Base-by-base conservation (phyloP, 53 echinoderm and acorn worm species). In the Echinometra lucunter region DNA sequence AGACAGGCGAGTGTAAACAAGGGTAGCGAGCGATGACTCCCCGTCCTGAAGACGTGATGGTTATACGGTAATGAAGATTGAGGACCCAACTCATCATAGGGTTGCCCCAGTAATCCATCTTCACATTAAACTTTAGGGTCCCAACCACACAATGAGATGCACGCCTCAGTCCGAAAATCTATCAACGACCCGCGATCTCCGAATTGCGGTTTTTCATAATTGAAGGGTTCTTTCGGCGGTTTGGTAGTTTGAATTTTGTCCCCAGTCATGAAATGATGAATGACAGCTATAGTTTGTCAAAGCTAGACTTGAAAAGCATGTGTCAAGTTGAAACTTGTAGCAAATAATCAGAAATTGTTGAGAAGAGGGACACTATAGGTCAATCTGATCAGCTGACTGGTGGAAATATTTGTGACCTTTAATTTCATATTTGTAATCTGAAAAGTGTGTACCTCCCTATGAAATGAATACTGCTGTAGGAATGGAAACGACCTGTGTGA, bases 21-120 rank as follows among this genome's bases (percentile, higher is more conserved):
- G 81, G 81, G 81, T 40, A 81, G 40, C 8, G 81, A 44, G 81
- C n/a, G 44, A 81, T 40, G 81, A 42, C 42, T 81, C 21, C 42
- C 81, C 81, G 81, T 81, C 17, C 19, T 21, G 19, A 6, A 44
- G 44, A 81, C 81, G 81, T 81, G 81, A 81, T 44, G 44, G 81
- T 81, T 81, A 23, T 81, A 81, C 81, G 19, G 81, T 81, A 81
- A 81, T 81, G 81, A 81, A 81, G 81, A 81, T 23, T 6, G 81
- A 81, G 44, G 19, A 81, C 6, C 19, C 44, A 44, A 81, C 40
- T 42, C 81, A 44, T 81, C 81, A 44, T 40, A 21, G 17, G 81
- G 81, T 23, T 21, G 40, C 44, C 23, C 44, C 44, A 7, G 81
- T 44, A 81, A 81, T 81, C 81, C 81, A 81, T 81, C 81, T 81